Conservation (phyloP, 2,797 vertebrate species). For the Eleutherodactylus coqui region DNA sequence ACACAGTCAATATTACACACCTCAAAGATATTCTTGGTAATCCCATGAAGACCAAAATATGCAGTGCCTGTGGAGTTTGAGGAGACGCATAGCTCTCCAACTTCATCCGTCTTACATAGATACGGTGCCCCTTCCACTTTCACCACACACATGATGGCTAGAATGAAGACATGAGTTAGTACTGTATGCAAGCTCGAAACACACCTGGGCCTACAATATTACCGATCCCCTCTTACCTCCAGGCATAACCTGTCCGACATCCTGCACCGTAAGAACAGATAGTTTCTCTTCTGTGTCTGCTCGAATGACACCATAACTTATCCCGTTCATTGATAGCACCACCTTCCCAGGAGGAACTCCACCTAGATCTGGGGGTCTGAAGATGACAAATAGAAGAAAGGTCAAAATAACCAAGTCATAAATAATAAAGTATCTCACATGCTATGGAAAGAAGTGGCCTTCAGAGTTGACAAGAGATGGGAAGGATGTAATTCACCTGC, state of each 20-base stretch:
- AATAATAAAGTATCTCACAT: not conserved
- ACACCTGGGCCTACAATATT: too few relatives aligned
- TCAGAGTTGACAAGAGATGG: not conserved
- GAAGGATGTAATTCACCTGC: constrained; percentile 77
- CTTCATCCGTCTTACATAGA: constrained; percentile 91
- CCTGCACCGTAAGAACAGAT: constrained; percentile 93
- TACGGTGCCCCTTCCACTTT: constrained; percentile 89
- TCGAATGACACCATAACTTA: constrained; percentile 91
- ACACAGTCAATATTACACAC: constrained; percentile 69
- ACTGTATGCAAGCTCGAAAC: not conserved
- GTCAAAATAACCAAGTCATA: not conserved
- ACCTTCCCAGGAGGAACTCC: constrained; percentile 92
- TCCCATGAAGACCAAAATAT: constrained; percentile 91
- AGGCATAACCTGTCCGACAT: constrained; percentile 94
- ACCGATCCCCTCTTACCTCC: constrained; percentile 80
- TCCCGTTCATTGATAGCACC: constrained; percentile 90
- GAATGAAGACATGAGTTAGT: constrained; percentile 29
- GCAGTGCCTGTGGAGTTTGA: constrained; percentile 84
- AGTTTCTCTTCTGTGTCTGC: constrained; percentile 95
- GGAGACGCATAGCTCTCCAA: constrained; percentile 93
- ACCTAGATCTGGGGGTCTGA: constrained; percentile 88
- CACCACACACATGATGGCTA: constrained; percentile 89
- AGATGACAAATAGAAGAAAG: constrained; percentile 55
- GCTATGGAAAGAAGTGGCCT: not conserved
- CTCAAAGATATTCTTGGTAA: constrained; percentile 95